phyloP scores from a whole-genome alignment of 2,888 invertebrate species.

The Bhutanitis thaidina region DNA sequence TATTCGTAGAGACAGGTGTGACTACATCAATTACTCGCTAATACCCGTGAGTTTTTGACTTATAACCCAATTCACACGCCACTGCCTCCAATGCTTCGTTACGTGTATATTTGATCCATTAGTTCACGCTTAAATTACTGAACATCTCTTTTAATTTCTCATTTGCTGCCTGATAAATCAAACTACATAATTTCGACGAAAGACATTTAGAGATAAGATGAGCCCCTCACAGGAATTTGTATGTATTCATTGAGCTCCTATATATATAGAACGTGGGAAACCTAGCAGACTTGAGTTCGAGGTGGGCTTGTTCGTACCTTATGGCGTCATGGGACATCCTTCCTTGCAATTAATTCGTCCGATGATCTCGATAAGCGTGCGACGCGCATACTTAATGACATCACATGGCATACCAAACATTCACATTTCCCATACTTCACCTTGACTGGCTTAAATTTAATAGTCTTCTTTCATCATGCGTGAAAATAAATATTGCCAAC shows the following conservation, averaged over 20 bases:
- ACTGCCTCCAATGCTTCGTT: slow-evolving; percentile 25
- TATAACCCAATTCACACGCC: slow-evolving; percentile 54
- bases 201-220: no score
- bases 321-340: slow-evolving; percentile 58
- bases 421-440: slow-evolving; percentile 55
- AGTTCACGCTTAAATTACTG: slow-evolving; percentile 30
- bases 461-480: slow-evolving; percentile 8
- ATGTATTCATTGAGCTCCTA: background rate
- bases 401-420: slow-evolving; percentile 51
- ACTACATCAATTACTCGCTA: slow-evolving; percentile 52
- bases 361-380: slow-evolving; percentile 66
- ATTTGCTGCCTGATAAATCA: background rate
- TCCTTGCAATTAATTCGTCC: slow-evolving; percentile 74
- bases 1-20: slow-evolving; percentile 55
- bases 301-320: slow-evolving; percentile 38
- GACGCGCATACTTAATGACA: slow-evolving; percentile 63
- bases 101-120: slow-evolving; percentile 19
- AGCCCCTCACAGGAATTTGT: background rate
- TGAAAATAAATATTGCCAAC: slow-evolving; percentile 6
- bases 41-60: slow-evolving; percentile 56
- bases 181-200: background rate
- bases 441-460: slow-evolving; percentile 25
- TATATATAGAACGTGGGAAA: slow-evolving; percentile 57
- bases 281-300: slow-evolving; percentile 23
- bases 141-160: background rate